A percentile compares a stretch with the other conserved stretches of the same genome.
Evolutionary conservation across 2,797 vertebrate genomes (phyloP).

Genomic region (Crenichthys baileyi): DNA sequence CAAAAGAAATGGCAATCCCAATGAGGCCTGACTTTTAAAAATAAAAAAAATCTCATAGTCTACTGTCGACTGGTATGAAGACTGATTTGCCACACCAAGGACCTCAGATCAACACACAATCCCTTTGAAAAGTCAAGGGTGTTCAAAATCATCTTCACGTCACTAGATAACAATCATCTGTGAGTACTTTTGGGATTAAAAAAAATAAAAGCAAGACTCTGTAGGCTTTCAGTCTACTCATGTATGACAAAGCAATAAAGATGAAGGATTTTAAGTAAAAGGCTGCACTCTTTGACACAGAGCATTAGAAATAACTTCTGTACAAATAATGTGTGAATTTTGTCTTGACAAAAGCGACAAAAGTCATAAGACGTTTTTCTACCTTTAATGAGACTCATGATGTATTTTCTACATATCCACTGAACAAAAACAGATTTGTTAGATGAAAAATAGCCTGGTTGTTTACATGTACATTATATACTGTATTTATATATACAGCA

Average conservation of each 20-base stretch:
- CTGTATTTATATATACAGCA: too few species aligned
- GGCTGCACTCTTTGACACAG: background rate
- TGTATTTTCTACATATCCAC: background rate
- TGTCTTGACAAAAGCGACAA: background rate
- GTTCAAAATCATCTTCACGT: conserved; percentile 55
- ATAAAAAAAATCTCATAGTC: conserved; percentile 4
- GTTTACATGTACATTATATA: too few species aligned
- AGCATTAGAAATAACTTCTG: background rate
- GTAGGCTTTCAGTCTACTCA: conserved; percentile 25
- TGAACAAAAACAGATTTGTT: background rate
- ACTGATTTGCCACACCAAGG: conserved; percentile 47
- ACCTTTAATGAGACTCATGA: background rate
- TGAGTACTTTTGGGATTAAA: conserved; percentile 19
- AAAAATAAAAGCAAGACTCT: conserved; percentile 24
- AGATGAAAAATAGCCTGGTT: too few species aligned
- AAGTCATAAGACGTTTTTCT: background rate
- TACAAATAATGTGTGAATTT: background rate
- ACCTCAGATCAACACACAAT: conserved; percentile 39
- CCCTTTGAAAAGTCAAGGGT: conserved; percentile 61
- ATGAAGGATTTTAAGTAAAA: conserved; percentile 34
- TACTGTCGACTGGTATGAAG: conserved; percentile 58
- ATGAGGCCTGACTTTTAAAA: conserved; percentile 49
- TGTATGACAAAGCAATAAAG: conserved; percentile 36
- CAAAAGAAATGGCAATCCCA: conserved; percentile 68
- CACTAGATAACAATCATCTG: conserved; percentile 41